These are phyloP conservation scores for Ceratosolen fusciceps DNA, from an alignment of 1,140 invertebrate species.

Conservation along the genomic window DNA sequence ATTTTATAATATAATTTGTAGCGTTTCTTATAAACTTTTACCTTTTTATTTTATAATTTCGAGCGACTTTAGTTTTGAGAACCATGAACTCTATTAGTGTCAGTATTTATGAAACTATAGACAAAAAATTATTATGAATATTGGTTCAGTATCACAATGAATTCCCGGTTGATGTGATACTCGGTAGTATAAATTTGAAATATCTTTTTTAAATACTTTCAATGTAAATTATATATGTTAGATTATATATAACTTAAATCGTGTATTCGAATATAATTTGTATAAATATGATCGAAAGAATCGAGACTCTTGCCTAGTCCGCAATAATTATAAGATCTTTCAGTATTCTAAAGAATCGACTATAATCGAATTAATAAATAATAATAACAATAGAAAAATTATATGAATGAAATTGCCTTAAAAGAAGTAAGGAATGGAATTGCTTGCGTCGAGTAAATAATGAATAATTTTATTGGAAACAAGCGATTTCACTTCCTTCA, in stretches of 20 bases:
- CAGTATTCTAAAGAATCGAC: neutral
- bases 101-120: neutral
- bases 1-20: neutral
- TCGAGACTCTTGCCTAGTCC: too few relatives aligned
- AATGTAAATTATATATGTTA: too few relatives aligned
- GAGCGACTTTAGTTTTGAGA: neutral
- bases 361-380: too few relatives aligned
- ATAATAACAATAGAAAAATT: too few relatives aligned
- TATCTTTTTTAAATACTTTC: neutral
- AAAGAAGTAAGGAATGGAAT: neutral
- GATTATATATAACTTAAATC: too few relatives aligned
- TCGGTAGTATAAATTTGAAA: neutral
- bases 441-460: neutral
- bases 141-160: neutral
- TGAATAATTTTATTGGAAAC: neutral
- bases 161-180: neutral
- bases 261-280: too few relatives aligned
- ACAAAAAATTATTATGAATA: neutral
- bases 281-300: too few relatives aligned
- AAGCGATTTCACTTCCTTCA: neutral
- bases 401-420: neutral
- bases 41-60: neutral
- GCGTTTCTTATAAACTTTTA: constrained; percentile 3
- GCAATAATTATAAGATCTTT: too few relatives aligned
- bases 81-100: neutral